Percentiles rank a stretch among this genome's conserved stretches.
phyloP scores from a whole-genome alignment of 2,888 invertebrate species.

The Plagodis dolabraria region DNA sequence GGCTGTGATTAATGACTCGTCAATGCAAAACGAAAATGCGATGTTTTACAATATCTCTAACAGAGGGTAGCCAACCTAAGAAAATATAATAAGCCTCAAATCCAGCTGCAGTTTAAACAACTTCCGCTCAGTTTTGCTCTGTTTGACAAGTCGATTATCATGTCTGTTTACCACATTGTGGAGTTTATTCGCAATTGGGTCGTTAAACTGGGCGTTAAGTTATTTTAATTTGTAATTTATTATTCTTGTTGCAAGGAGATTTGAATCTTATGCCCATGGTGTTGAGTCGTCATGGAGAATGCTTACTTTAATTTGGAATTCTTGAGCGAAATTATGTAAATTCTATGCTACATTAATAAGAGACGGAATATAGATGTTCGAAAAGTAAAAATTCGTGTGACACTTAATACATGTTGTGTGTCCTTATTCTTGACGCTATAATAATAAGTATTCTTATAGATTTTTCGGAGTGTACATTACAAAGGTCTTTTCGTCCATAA shows the following conservation, averaged over 20 bases:
- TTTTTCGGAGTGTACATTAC: too few species aligned
- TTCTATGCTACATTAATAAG: too few species aligned
- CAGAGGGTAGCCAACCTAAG: conserved; percentile 35
- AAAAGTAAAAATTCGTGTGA: too few species aligned
- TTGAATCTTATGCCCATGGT: conserved; percentile 5
- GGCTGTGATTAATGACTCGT: too few species aligned
- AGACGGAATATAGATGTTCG: too few species aligned
- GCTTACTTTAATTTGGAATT: too few species aligned
- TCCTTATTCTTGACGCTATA: too few species aligned
- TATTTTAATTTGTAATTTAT: conserved; percentile 29
- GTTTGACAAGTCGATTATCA: conserved; percentile 58
- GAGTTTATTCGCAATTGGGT: conserved; percentile 40
- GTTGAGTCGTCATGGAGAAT: neutral
- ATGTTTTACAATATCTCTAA: conserved; percentile 7
- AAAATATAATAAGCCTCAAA: conserved; percentile 52
- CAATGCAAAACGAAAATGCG: too few species aligned
- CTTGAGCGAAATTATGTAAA: too few species aligned
- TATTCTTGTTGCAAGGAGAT: conserved; percentile 21
- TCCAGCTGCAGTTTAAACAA: conserved; percentile 39
- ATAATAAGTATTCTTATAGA: too few species aligned
- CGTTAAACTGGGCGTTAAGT: conserved; percentile 31
- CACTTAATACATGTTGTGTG: too few species aligned
- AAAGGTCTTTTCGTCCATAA: too few species aligned
- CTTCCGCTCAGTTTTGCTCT: conserved; percentile 61
- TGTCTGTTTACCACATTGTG: conserved; percentile 30